phyloP scores from a whole-genome alignment of 2,888 invertebrate species.

The Rhagonycha fulva region DNA sequence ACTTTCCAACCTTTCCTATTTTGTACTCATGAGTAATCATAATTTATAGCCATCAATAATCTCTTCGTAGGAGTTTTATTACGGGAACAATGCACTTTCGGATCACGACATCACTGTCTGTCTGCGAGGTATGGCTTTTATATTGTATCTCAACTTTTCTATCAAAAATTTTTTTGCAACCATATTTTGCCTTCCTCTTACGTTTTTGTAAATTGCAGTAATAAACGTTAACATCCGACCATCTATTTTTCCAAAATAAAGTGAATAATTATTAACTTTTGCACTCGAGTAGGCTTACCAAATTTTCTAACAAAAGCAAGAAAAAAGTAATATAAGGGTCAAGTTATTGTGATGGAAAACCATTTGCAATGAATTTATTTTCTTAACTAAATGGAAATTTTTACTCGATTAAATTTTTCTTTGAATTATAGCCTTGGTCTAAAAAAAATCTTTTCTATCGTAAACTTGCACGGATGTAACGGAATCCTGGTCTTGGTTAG shows the following conservation, averaged over 20 bases:
- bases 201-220: background rate
- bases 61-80: conserved; percentile 38
- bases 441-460: background rate
- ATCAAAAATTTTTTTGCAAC: background rate
- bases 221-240: background rate
- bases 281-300: background rate
- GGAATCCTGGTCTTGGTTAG: background rate
- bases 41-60: conserved; percentile 40
- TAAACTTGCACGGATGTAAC: background rate
- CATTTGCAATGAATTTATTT: background rate
- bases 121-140: background rate
- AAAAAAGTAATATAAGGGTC: background rate
- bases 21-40: conserved; percentile 42
- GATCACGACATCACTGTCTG: conserved; percentile 2
- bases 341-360: background rate
- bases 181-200: background rate
- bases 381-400: background rate
- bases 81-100: conserved; percentile 37
- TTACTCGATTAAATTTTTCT: background rate
- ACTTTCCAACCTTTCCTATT: conserved; percentile 35
- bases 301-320: background rate
- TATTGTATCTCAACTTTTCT: background rate
- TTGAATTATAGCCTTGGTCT: background rate
- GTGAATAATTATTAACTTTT: background rate
- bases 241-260: background rate